Percentiles rank a stretch among this genome's conserved stretches.
phyloP scores from a whole-genome alignment of 2,888 invertebrate genomes.

The Tigriopus californicus region DNA sequence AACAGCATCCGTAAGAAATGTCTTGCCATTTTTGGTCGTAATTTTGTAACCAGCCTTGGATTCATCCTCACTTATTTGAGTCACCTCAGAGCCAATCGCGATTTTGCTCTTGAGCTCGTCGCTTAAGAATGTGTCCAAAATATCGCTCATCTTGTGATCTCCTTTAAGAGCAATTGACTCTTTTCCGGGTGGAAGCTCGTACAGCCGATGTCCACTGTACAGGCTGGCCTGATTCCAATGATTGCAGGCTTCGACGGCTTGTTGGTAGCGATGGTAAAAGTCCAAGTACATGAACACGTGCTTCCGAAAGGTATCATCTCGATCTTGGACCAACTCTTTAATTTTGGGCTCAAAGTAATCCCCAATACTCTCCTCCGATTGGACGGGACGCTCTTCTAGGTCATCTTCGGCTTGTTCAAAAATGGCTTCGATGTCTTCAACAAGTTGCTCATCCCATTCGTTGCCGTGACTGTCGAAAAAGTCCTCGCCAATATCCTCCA shows the following conservation, averaged over 20 bases:
- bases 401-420: background rate
- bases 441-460: too few relatives aligned
- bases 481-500: too few relatives aligned
- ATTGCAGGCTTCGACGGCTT: background rate
- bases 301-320: background rate
- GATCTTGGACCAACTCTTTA: background rate
- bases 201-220: background rate
- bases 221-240: background rate
- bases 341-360: background rate
- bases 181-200: background rate
- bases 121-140: background rate
- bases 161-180: background rate
- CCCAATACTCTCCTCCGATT: background rate
- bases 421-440: too few relatives aligned
- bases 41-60: background rate
- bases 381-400: background rate
- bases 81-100: background rate
- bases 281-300: background rate
- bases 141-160: background rate
- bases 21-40: slow-evolving; percentile 48
- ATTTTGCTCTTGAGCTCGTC: background rate
- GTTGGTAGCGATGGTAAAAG: background rate
- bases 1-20: slow-evolving; percentile 60
- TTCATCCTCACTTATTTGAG: background rate
- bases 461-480: too few relatives aligned